A percentile compares a stretch with the other conserved stretches of the same genome.
Conservation (phyloP, 2,888 invertebrate species). For the Patella depressa region DNA sequence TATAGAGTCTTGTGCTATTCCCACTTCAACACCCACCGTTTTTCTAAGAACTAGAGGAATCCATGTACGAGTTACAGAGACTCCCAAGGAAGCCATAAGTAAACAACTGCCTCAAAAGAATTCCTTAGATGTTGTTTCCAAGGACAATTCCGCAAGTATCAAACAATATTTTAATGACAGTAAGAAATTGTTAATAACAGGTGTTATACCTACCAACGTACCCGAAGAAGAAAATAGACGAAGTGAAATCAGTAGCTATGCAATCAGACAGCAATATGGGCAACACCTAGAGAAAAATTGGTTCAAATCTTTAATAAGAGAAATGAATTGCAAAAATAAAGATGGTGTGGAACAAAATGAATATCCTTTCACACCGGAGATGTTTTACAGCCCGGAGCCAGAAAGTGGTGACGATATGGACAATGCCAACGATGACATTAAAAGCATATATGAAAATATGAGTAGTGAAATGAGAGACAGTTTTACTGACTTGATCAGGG, state of each 20-base stretch:
- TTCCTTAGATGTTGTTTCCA: neutral
- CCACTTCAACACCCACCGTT: neutral
- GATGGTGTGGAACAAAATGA: neutral
- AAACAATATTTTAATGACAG: neutral
- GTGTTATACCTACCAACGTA: neutral
- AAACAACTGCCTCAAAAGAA: neutral
- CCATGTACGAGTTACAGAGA: neutral
- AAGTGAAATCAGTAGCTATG: neutral
- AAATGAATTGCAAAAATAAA: constrained; percentile 14
- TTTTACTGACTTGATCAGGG: neutral
- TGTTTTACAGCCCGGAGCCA: constrained; percentile 18
- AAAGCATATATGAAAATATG: neutral
- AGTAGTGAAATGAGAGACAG: neutral
- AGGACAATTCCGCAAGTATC: neutral
- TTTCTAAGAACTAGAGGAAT: neutral
- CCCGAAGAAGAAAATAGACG: neutral
- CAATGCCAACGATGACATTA: neutral
- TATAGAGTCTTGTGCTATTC: neutral
- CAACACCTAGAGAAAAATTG: constrained; percentile 21
- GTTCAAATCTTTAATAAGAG: constrained; percentile 10
- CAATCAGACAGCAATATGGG: constrained; percentile 16
- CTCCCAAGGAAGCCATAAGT: neutral
- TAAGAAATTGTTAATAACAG: neutral
- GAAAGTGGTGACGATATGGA: neutral
- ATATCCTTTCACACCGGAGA: constrained; percentile 4